phyloP scores from a whole-genome alignment of 2,797 vertebrate genomes.

The Gymnodraco acuticeps region DNA sequence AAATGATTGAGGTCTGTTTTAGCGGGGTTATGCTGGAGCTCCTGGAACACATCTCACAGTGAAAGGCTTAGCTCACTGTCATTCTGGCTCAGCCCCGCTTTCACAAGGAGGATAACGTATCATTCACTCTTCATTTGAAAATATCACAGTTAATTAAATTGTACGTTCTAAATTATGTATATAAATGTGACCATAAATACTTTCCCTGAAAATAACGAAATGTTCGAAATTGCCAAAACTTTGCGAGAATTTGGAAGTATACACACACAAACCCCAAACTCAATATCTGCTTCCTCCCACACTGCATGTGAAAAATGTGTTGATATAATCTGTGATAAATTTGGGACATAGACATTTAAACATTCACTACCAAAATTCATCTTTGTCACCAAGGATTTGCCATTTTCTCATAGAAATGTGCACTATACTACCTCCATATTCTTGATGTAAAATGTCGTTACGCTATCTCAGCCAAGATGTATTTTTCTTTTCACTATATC shows the following conservation, averaged over 20 bases:
- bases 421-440: background rate
- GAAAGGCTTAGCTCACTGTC: constrained; percentile 39
- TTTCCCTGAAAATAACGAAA: background rate
- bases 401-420: background rate
- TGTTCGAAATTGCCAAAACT: background rate
- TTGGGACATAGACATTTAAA: constrained; percentile 28
- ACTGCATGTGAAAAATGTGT: constrained; percentile 10
- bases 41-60: constrained; percentile 63
- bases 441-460: background rate
- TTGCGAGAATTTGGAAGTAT: constrained; percentile 8
- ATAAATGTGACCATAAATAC: background rate
- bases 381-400: constrained; percentile 17
- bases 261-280: constrained; percentile 32
- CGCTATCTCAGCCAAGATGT: background rate
- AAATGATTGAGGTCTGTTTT: constrained; percentile 49
- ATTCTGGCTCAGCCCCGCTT: constrained; percentile 17
- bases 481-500: background rate
- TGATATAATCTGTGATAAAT: constrained; percentile 34
- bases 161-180: background rate
- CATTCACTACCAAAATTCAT: constrained; percentile 12
- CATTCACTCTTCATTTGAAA: constrained; percentile 14
- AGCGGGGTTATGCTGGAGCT: constrained; percentile 34
- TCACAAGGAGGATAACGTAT: constrained; percentile 14
- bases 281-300: background rate
- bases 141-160: background rate